A percentile compares a stretch with the other conserved stretches of the same genome.
phyloP scores from a whole-genome alignment of 2,888 invertebrate species.

The Erynnis tages region DNA sequence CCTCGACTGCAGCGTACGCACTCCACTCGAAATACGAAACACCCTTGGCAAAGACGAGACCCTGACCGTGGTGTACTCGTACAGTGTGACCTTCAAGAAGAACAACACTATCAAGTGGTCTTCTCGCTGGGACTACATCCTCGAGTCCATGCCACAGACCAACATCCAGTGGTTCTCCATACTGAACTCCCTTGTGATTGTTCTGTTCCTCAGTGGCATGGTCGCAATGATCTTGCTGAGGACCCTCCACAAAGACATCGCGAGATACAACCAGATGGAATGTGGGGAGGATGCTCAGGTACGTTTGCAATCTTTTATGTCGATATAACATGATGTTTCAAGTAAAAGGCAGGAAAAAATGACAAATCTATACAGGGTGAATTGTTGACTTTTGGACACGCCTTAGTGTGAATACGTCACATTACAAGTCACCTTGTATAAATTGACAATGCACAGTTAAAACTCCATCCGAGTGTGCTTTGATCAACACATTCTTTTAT shows the following conservation, averaged over 20 bases:
- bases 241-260: constrained; percentile 98
- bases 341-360: too few species aligned
- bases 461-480: too few species aligned
- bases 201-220: constrained; percentile 98
- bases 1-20: constrained; percentile 74
- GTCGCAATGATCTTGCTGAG: constrained; percentile 99
- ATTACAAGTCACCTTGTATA: too few species aligned
- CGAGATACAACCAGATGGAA: constrained; percentile 97
- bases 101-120: constrained; percentile 97
- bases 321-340: too few species aligned
- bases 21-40: constrained; percentile 86
- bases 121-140: constrained; percentile 99
- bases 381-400: too few species aligned
- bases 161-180: constrained; percentile 99
- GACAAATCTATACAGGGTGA: too few species aligned
- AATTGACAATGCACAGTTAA: too few species aligned
- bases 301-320: too few species aligned
- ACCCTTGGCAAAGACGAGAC: constrained; percentile 71
- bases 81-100: constrained; percentile 89
- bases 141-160: constrained; percentile 98
- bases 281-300: constrained; percentile 96
- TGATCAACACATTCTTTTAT: too few species aligned
- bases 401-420: too few species aligned
- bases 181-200: constrained; percentile 98
- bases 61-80: constrained; percentile 90